phyloP scores from a whole-genome alignment of 2,888 invertebrate genomes.

The Piscicola geometra region DNA sequence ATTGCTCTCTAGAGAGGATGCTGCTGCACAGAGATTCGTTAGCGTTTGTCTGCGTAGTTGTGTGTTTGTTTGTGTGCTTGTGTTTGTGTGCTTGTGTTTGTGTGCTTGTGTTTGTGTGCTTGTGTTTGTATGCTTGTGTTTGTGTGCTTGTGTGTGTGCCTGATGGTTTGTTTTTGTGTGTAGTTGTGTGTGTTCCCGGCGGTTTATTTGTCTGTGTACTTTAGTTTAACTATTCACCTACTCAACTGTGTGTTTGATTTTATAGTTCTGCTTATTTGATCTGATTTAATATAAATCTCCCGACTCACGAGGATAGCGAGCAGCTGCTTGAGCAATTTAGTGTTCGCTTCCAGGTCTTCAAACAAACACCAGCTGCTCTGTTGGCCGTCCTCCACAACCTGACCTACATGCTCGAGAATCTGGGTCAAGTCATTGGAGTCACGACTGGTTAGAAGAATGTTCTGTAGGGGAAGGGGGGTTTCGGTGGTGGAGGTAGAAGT shows the following conservation, averaged over 20 bases:
- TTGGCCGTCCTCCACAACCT: slow-evolving; percentile 88
- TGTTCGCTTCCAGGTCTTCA: slow-evolving; percentile 84
- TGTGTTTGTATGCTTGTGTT: too few species aligned
- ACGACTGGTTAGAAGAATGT: not conserved
- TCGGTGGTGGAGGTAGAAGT: too few species aligned
- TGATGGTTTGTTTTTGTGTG: too few species aligned
- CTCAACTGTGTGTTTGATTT: not conserved
- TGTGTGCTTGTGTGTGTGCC: too few species aligned
- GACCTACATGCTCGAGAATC: slow-evolving; percentile 48
- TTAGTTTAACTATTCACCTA: not conserved
- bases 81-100: too few species aligned
- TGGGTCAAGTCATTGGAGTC: not conserved
- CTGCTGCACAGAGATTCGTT: slow-evolving; percentile 81
- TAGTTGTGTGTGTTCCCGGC: not conserved
- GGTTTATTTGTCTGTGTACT: not conserved
- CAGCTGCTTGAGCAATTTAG: slow-evolving; percentile 60
- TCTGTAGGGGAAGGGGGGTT: too few species aligned
- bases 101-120: too few species aligned
- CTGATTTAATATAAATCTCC: too few species aligned
- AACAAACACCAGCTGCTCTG: slow-evolving; percentile 91
- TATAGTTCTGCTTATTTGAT: too few species aligned
- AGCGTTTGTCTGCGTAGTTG: slow-evolving; percentile 71
- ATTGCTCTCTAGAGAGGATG: slow-evolving; percentile 76
- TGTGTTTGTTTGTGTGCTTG: too few species aligned
- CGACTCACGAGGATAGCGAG: slow-evolving; percentile 51